Evolutionary conservation across 1,140 invertebrate species (phyloP).

Genomic region (Vanessa tameamea): DNA sequence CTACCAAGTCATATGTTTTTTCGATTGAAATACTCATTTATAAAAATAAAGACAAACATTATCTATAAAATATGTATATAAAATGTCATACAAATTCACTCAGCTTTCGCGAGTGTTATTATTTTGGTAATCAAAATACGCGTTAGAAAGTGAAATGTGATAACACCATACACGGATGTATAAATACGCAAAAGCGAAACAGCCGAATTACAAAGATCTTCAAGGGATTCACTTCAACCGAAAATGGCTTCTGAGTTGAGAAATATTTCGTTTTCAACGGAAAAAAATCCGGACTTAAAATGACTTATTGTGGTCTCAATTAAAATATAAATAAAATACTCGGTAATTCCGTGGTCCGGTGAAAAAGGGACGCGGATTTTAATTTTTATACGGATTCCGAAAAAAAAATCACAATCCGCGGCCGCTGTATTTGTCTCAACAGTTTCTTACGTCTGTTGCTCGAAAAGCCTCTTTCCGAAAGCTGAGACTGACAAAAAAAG

Average conservation of each 20-base stretch:
- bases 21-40: too few relatives aligned
- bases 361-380: constrained; percentile 51
- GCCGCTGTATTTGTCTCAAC: constrained; percentile 61
- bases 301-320: constrained; percentile 41
- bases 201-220: background rate
- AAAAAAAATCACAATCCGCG: constrained; percentile 52
- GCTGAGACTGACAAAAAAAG: constrained; percentile 47
- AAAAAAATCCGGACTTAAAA: constrained; percentile 23
- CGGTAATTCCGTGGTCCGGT: constrained; percentile 16
- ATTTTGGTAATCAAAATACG: too few relatives aligned
- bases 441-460: constrained; percentile 60
- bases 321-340: constrained; percentile 34
- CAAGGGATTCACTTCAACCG: background rate
- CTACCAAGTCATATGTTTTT: too few relatives aligned
- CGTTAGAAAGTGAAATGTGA: too few relatives aligned
- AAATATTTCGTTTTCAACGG: background rate
- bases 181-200: background rate
- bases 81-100: too few relatives aligned
- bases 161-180: background rate
- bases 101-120: too few relatives aligned
- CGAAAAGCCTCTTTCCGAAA: constrained; percentile 55
- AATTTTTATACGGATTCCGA: constrained; percentile 61
- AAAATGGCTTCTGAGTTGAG: constrained; percentile 7
- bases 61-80: too few relatives aligned
- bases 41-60: too few relatives aligned